Percentiles rank a stretch among this genome's conserved stretches.
Conservation (phyloP, 1,140 invertebrate species). For the Chironomus tepperi region DNA sequence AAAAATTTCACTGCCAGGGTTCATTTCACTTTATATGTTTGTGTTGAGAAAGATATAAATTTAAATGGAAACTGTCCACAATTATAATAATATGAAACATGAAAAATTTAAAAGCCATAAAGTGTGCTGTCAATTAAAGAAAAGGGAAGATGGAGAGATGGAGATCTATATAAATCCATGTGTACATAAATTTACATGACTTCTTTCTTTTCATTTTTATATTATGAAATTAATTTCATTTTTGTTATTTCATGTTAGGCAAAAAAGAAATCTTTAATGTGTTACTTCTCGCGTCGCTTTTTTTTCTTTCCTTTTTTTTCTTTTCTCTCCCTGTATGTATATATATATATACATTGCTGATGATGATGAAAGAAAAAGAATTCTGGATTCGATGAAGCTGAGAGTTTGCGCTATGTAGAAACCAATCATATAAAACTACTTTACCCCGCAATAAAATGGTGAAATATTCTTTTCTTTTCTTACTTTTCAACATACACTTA, state of each 20-base stretch:
- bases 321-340: not conserved
- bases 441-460: conserved; percentile 2
- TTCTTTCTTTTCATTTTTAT: conserved; percentile 1
- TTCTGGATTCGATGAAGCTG: conserved; percentile 24
- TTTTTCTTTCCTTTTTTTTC: not conserved
- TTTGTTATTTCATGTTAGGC: not conserved
- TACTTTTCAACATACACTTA: not conserved
- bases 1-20: too few relatives aligned
- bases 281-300: conserved; percentile 5
- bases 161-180: too few relatives aligned
- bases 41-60: too few relatives aligned
- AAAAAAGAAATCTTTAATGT: not conserved
- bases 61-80: not conserved
- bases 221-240: conserved; percentile 5
- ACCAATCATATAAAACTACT: conserved; percentile 27
- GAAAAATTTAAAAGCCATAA: conserved; percentile 9
- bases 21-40: too few relatives aligned
- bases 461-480: conserved; percentile 17
- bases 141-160: not conserved
- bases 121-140: conserved; percentile 7
- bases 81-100: conserved; percentile 3
- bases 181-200: not conserved
- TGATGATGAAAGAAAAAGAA: conserved; percentile 18
- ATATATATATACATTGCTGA: not conserved
- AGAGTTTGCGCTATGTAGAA: conserved; percentile 27